Percentiles rank a stretch among this genome's conserved stretches.
Evolutionary conservation across 2,888 invertebrate species (phyloP).

Genomic region (Orchesella flavescens): DNA sequence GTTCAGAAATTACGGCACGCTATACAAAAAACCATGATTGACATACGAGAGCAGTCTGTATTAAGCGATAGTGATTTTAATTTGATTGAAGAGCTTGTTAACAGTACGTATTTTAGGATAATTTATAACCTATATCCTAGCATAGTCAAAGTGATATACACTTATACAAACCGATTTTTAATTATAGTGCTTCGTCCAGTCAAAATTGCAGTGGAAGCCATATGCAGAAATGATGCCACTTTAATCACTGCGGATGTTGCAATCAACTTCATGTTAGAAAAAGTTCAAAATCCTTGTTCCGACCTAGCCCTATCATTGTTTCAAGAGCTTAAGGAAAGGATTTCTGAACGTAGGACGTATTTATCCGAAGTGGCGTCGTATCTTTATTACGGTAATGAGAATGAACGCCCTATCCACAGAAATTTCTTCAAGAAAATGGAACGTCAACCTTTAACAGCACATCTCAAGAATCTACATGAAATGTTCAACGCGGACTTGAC

Average conservation of each 20-base stretch:
- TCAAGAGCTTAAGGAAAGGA: background rate
- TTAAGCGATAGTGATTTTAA: no score
- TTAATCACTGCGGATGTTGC: constrained; percentile 30
- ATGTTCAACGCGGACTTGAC: background rate
- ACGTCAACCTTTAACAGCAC: background rate
- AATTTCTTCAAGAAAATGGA: background rate
- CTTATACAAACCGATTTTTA: no score
- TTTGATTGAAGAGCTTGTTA: constrained; percentile 14
- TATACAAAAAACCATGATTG: constrained; percentile 21
- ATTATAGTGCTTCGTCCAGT: constrained; percentile 5
- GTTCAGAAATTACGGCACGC: no score
- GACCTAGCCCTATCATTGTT: background rate
- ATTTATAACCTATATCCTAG: no score
- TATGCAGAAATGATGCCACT: constrained; percentile 34
- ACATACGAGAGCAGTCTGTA: background rate
- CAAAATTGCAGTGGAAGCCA: no score
- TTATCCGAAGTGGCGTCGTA: no score
- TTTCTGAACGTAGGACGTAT: background rate
- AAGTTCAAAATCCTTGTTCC: background rate
- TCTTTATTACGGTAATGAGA: background rate
- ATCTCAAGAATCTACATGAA: background rate
- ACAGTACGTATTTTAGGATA: no score
- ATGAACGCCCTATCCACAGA: background rate
- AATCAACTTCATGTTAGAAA: constrained; percentile 23
- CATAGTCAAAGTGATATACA: no score